Evolutionary conservation across 35 echinoderm and acorn worm genomes (phyloP).

Genomic region (Acanthaster planci): DNA sequence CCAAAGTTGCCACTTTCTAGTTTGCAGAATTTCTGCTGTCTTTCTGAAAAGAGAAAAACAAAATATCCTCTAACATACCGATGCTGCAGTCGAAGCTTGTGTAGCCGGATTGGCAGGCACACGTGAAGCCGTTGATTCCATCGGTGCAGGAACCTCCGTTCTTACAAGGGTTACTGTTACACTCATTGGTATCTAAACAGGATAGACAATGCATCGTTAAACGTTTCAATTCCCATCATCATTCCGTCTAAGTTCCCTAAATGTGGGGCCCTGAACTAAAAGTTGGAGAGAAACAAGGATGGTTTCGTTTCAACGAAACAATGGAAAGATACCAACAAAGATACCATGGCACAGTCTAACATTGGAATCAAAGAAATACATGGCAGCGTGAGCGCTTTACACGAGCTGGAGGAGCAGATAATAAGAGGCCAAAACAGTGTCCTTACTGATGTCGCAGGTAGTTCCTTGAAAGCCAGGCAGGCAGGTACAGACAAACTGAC

Average conservation of each 20-base stretch:
- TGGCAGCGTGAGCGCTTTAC: too few species aligned
- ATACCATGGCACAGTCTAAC: too few species aligned
- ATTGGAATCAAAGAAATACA: too few species aligned
- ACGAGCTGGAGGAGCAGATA: neutral
- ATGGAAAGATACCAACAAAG: too few species aligned
- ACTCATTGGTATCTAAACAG: constrained; percentile 55
- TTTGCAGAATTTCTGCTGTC: too few species aligned
- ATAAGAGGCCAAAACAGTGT: neutral
- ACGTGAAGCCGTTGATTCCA: neutral
- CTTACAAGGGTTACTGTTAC: constrained; percentile 38
- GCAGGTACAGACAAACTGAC: constrained; percentile 14
- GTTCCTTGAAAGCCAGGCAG: constrained; percentile 18
- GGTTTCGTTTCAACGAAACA: too few species aligned
- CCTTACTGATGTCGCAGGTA: constrained; percentile 17
- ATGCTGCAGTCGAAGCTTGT: constrained; percentile 7
- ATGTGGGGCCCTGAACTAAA: too few species aligned
- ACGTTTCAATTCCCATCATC: too few species aligned
- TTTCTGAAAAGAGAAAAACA: too few species aligned
- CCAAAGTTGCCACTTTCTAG: too few species aligned
- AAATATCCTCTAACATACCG: neutral
- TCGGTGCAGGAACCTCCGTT: constrained; percentile 41
- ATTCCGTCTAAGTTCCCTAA: too few species aligned
- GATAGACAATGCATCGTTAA: neutral
- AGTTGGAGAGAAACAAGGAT: too few species aligned
- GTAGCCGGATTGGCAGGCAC: constrained; percentile 19